phyloP scores from a whole-genome alignment of 2,113 vertebrate species.

The Gasterosteus aculeatus region DNA sequence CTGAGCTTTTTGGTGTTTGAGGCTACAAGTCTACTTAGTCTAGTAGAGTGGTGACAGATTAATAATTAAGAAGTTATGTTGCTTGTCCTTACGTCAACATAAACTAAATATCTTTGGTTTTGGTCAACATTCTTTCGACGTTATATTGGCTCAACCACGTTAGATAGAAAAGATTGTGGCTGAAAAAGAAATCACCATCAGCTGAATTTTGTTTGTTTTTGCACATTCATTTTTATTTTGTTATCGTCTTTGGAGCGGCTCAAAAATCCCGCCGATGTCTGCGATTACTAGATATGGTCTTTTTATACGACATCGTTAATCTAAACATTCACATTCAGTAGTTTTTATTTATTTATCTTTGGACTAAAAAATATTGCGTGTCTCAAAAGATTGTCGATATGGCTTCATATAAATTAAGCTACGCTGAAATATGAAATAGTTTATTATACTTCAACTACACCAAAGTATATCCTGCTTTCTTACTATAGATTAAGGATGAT shows the following conservation, averaged over 20 bases:
- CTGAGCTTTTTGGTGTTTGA: constrained; percentile 8
- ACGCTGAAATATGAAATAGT: constrained; percentile 53
- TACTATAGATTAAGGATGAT: constrained; percentile 9
- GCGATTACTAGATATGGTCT: neutral
- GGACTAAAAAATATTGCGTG: constrained; percentile 48
- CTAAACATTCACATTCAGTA: constrained; percentile 68
- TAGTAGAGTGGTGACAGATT: neutral
- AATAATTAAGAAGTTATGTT: neutral
- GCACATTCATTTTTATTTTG: neutral
- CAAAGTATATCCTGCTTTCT: constrained; percentile 17
- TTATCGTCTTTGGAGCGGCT: constrained; percentile 22
- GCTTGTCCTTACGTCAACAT: neutral
- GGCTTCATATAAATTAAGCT: constrained; percentile 63
- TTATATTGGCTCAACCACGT: neutral
- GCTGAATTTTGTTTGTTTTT: constrained; percentile 3
- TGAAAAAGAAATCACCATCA: neutral
- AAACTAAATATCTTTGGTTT: constrained; percentile 26
- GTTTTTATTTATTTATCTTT: constrained; percentile 54
- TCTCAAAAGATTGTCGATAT: constrained; percentile 67
- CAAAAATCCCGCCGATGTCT: constrained; percentile 11
- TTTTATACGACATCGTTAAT: constrained; percentile 7
- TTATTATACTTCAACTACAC: constrained; percentile 28
- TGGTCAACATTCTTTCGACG: neutral
- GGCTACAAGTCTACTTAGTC: constrained; percentile 11
- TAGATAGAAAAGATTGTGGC: neutral